Evolutionary conservation across 2,888 invertebrate genomes (phyloP), one percentile per base, ranked within the genome.

Genomic region (Sarcophaga carnaria): DNA sequence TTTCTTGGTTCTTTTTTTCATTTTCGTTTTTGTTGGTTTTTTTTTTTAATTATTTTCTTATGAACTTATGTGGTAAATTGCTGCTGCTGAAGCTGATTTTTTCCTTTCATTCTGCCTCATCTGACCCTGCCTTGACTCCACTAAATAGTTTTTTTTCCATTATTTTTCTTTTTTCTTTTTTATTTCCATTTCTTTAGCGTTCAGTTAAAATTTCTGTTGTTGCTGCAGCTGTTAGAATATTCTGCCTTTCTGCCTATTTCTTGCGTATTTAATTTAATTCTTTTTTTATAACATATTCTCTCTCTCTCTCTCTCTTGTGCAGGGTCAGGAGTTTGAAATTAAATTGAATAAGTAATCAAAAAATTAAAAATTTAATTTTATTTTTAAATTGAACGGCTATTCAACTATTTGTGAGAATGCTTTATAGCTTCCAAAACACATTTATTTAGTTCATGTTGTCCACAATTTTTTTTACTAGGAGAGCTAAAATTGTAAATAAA

Each of bases 61-160:
- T 87, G 76, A 84, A 87, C 81, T 81, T 87, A 76, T 84, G 79
- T 81, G 87, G 87, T 81, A 84, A 79, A 87, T 84, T 84, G 81
- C 80, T 79, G 78, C 54, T 54, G 17, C 54, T 54, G 54, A 54
- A 54, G 14, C 17, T 4, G 54, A 49, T 49, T 69, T 79, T 64
- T 77, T 27, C 63, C 69, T 71, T 70, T 8, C 8, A 37, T 37
- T 3, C 54, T 76, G 45, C 47, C 47, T 71, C 14, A n/a, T 78
- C 75, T 81, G 85, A 69, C 78, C 72, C 69, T 69, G 12, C 82
- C 67, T 75, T 22, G 20, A 14, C n/a, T 45, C 25, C 20, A 54
- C 10, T 49, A 83, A 77, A 80, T 62, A 37, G 67, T 72, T 76
- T 76, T 78, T 60, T 71, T 63, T 63, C 59, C 54, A 54, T 54